Evolutionary conservation across 2,113 vertebrate species (phyloP).

Genomic region (Ptychochromis oligacanthus): DNA sequence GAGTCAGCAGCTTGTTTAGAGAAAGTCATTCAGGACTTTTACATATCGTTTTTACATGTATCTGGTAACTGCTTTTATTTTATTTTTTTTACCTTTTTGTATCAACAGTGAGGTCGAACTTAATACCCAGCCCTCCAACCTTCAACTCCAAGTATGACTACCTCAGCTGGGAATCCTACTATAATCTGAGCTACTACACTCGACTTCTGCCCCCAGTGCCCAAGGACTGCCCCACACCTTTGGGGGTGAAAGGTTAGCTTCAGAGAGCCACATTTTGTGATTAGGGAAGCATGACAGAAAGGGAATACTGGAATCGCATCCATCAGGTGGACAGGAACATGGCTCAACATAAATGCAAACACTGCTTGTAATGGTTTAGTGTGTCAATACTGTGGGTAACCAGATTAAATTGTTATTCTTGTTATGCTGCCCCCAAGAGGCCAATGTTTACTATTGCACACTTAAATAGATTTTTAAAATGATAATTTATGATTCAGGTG

Average conservation of each 20-base stretch:
- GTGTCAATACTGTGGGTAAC: too few relatives aligned
- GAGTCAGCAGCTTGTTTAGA: not conserved
- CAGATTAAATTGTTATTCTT: not conserved
- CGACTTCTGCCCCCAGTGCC: constrained; percentile 91
- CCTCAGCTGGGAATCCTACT: constrained; percentile 94
- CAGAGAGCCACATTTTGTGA: not conserved
- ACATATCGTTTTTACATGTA: not conserved
- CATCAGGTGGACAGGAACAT: not conserved
- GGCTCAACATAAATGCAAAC: not conserved
- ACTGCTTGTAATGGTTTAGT: not conserved
- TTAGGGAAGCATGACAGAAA: not conserved
- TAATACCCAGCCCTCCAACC: constrained; percentile 94
- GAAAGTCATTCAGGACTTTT: not conserved
- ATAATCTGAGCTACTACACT: constrained; percentile 93
- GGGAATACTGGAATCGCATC: not conserved
- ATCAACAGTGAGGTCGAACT: constrained; percentile 84
- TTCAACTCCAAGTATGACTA: constrained; percentile 90
- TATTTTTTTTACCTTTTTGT: too few relatives aligned
- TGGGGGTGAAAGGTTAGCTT: constrained; percentile 89
- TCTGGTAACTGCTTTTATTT: not conserved
- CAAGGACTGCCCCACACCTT: constrained; percentile 86
- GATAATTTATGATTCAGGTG: not conserved
- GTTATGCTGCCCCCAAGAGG: not conserved
- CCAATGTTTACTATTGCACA: not conserved
- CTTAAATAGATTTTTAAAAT: not conserved